Conservation (phyloP, 2,888 invertebrate genomes). For the Teleogryllus oceanicus region DNA sequence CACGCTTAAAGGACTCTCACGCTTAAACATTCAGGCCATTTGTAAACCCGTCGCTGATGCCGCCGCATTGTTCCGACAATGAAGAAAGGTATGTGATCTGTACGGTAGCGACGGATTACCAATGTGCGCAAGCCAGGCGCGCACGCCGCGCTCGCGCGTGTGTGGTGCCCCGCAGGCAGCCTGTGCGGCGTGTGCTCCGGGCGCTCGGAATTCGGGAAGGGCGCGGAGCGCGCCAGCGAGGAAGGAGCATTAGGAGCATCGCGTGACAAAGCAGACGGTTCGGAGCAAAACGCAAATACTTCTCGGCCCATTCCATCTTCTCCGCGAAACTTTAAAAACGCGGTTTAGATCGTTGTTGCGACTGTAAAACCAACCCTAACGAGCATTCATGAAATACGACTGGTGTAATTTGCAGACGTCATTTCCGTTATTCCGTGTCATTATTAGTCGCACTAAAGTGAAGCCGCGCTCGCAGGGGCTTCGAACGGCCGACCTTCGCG, state of each 20-base stretch:
- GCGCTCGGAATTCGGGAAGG: no score
- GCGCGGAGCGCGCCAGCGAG: not conserved
- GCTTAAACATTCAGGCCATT: no score
- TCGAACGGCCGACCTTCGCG: slow-evolving; percentile 7
- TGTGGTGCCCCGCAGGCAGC: no score
- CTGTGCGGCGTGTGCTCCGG: no score
- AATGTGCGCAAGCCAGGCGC: no score
- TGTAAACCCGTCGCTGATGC: no score
- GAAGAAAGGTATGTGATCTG: no score
- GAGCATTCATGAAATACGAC: slow-evolving; percentile 18
- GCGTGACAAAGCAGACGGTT: not conserved
- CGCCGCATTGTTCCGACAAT: no score
- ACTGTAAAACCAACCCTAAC: slow-evolving; percentile 18
- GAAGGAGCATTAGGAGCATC: not conserved
- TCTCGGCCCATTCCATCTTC: not conserved
- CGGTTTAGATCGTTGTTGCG: not conserved
- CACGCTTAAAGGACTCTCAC: no score
- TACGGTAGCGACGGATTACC: no score
- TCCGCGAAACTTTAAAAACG: slow-evolving; percentile 12
- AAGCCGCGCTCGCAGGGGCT: not conserved
- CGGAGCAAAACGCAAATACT: slow-evolving; percentile 9
- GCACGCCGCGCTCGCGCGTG: no score
- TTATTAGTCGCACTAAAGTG: not conserved
- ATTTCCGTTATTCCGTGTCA: slow-evolving; percentile 18
- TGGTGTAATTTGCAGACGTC: slow-evolving; percentile 5